These are phyloP conservation scores for Geophilus truncorum DNA, from an alignment of 2,888 invertebrate species.

Conservation along the genomic window DNA sequence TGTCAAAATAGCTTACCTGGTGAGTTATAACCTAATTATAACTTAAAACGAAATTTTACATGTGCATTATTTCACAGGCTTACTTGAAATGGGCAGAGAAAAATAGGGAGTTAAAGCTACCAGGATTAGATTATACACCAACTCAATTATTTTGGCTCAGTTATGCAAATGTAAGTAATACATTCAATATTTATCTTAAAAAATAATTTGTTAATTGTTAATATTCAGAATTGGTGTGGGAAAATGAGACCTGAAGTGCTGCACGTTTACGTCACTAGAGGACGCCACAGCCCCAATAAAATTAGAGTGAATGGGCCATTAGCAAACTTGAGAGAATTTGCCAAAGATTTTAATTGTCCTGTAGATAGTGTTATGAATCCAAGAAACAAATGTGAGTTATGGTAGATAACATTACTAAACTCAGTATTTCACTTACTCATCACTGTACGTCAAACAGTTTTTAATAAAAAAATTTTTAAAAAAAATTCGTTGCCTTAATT, in stretches of 20 bases:
- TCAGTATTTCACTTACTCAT: no score
- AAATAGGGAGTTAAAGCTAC: conserved; percentile 42
- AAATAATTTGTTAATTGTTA: background rate
- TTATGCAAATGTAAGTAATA: conserved; percentile 43
- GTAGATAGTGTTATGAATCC: background rate
- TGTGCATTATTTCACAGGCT: background rate
- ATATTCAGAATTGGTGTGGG: conserved; percentile 28
- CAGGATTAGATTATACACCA: conserved; percentile 47
- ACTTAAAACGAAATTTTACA: background rate
- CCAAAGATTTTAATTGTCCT: conserved; percentile 27
- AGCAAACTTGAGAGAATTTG: conserved; percentile 22
- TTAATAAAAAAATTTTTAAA: background rate
- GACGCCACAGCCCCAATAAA: conserved; percentile 28
- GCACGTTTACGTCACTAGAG: conserved; percentile 25
- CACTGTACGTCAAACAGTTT: background rate
- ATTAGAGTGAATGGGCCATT: conserved; percentile 30
- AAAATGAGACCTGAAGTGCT: conserved; percentile 16
- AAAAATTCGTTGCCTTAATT: background rate
- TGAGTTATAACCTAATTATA: background rate
- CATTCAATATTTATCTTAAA: background rate
- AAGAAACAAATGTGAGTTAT: conserved; percentile 11
- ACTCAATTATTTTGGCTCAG: conserved; percentile 50
- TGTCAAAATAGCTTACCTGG: conserved; percentile 34
- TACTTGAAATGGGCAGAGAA: conserved; percentile 34
- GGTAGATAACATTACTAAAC: background rate